Evolutionary conservation across 2,797 vertebrate species (phyloP).

Genomic region (Mormyrops attenuatus): DNA sequence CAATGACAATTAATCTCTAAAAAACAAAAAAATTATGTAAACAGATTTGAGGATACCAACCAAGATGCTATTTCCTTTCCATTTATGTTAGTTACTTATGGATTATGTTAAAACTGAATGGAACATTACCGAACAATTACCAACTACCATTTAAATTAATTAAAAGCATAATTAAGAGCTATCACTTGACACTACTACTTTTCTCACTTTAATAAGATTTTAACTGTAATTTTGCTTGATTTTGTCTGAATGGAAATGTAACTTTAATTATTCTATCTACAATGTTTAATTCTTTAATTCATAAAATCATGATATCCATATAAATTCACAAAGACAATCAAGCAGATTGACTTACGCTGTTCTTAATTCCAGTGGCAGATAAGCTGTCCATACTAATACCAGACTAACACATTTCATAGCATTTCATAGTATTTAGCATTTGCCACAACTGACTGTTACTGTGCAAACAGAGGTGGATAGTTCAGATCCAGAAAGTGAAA

Average conservation of each 20-base stretch:
- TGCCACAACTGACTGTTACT: constrained; percentile 39
- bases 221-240: not conserved
- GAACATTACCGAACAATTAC: constrained; percentile 17
- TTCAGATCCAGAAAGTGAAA: not conserved
- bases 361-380: constrained; percentile 55
- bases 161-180: constrained; percentile 15
- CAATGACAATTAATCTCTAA: too few species aligned
- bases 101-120: not conserved
- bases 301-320: constrained; percentile 23
- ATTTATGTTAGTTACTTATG: constrained; percentile 15
- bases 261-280: not conserved
- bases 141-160: constrained; percentile 11
- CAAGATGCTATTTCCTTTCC: constrained; percentile 6
- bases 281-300: too few species aligned
- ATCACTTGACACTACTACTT: not conserved
- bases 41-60: constrained; percentile 6
- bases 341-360: constrained; percentile 57
- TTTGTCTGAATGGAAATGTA: not conserved
- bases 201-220: not conserved
- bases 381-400: constrained; percentile 58
- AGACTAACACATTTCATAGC: constrained; percentile 57
- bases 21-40: too few species aligned
- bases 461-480: constrained; percentile 29
- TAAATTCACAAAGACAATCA: constrained; percentile 40
- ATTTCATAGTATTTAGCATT: constrained; percentile 56